Percentiles rank a stretch among this genome's conserved stretches.
Evolutionary conservation across 2,113 vertebrate species (phyloP).

Genomic region (Eubucco bourcierii): DNA sequence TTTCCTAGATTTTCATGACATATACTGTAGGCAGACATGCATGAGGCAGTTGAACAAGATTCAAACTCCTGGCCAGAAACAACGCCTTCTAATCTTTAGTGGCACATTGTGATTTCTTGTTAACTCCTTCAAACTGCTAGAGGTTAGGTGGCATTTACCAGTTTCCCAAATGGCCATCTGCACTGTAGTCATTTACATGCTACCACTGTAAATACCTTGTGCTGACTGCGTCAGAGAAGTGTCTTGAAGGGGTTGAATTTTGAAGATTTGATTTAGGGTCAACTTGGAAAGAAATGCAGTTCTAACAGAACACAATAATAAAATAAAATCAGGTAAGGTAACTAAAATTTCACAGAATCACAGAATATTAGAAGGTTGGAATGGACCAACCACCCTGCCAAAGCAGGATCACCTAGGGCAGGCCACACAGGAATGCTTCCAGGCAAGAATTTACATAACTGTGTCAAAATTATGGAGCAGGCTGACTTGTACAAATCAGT

Average conservation of each 20-base stretch:
- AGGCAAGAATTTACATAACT: neutral
- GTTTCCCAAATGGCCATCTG: neutral
- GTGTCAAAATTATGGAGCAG: neutral
- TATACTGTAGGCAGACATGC: neutral
- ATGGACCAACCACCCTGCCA: no score
- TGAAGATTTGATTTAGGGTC: neutral
- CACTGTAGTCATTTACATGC: neutral
- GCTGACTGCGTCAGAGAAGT: neutral
- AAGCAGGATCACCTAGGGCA: no score
- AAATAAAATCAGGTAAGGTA: neutral
- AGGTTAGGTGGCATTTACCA: neutral
- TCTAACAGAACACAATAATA: neutral
- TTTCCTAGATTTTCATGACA: neutral
- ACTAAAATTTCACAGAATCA: neutral
- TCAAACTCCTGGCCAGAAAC: neutral
- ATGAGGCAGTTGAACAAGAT: neutral
- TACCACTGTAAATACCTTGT: neutral
- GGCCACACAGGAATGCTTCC: no score
- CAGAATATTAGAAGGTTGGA: no score
- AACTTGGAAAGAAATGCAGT: neutral
- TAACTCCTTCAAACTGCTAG: neutral
- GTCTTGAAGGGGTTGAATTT: neutral
- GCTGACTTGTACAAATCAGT: neutral
- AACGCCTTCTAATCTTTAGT: neutral
- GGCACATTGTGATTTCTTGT: neutral